Evolutionary conservation across 2,113 vertebrate genomes (phyloP), one percentile per base, ranked within the genome.

Genomic region (Embiotoca jacksoni): DNA sequence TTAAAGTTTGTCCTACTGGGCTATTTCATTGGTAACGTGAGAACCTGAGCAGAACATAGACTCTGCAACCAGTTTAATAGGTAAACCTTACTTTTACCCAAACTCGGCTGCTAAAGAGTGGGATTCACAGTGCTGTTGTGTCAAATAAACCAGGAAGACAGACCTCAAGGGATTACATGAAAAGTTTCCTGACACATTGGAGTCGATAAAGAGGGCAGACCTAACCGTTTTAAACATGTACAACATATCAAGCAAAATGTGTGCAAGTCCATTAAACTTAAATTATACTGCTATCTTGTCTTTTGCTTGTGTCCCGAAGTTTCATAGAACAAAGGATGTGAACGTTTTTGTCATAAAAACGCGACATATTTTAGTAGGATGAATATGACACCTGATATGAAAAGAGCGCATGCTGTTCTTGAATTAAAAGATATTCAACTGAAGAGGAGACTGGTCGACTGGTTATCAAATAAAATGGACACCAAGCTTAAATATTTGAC

Each of bases 401-500:
- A 76, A 64, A 47, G 4, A 32, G 10, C 4, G 6, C 53, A 54
- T 50, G 9, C 36, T 52, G 23, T 71, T 72, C 54, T 23, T 39
- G 0, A 78, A 57, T 15, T 15, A 41, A 58, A 53, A 35, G 3
- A 62, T n/a, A 11, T 70, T 50, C 46, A 56, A 53, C 58, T 37
- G 7, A 67, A 76, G 33, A 71, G 39, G 11, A 67, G 16, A 49
- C 10, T 16, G 10, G 59, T 74, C 15, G 41, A 35, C 44, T 50
- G 23, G 23, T 52, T 36, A 59, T 37, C 57, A 54, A 56, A 76
- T 59, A 64, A 84, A 75, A 80, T 15, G 4, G 36, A 77, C 50
- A 64, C 0, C 15, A 23, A 78, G 8, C 39, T 78, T 71, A 80
- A 80, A 75, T 70, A 68, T 72, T 33, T 47, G 30, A 82, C 53